Evolutionary conservation across 1,140 invertebrate species (phyloP).

Genomic region (Helicoverpa armigera): DNA sequence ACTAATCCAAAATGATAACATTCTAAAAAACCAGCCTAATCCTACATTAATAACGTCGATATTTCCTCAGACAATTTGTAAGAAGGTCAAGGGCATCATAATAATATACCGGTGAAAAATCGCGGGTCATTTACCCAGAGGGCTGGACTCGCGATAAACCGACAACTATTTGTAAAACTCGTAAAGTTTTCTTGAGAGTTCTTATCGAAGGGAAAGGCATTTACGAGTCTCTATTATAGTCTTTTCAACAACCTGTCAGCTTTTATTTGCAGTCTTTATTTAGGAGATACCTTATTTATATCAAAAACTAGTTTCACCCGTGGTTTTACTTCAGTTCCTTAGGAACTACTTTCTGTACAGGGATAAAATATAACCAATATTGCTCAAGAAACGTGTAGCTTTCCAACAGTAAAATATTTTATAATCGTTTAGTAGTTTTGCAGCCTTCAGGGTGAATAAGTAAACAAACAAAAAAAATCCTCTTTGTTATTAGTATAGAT

Average conservation of each 20-base stretch:
- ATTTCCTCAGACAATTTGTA: slow-evolving; percentile 33
- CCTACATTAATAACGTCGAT: slow-evolving; percentile 19
- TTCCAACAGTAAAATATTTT: too few species aligned
- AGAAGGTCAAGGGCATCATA: slow-evolving; percentile 16
- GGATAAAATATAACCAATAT: too few species aligned
- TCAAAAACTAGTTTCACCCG: too few species aligned
- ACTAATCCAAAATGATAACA: too few species aligned
- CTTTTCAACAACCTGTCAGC: not conserved
- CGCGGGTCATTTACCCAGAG: slow-evolving; percentile 31
- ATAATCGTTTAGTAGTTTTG: too few species aligned
- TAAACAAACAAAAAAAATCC: too few species aligned
- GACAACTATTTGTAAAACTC: slow-evolving; percentile 42
- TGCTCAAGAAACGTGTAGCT: too few species aligned
- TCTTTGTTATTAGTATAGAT: too few species aligned
- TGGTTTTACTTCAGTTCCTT: too few species aligned
- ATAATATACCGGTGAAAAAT: slow-evolving; percentile 45
- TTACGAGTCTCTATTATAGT: not conserved
- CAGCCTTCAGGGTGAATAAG: too few species aligned
- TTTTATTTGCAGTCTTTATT: not conserved
- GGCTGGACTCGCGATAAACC: slow-evolving; percentile 16
- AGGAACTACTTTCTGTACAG: too few species aligned
- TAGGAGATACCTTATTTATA: too few species aligned
- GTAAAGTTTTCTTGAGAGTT: slow-evolving; percentile 34
- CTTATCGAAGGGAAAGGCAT: slow-evolving; percentile 23
- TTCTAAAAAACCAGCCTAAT: not conserved